Base-by-base conservation (phyloP, 2,113 vertebrate species). In the Plecturocebus donacophilus region DNA sequence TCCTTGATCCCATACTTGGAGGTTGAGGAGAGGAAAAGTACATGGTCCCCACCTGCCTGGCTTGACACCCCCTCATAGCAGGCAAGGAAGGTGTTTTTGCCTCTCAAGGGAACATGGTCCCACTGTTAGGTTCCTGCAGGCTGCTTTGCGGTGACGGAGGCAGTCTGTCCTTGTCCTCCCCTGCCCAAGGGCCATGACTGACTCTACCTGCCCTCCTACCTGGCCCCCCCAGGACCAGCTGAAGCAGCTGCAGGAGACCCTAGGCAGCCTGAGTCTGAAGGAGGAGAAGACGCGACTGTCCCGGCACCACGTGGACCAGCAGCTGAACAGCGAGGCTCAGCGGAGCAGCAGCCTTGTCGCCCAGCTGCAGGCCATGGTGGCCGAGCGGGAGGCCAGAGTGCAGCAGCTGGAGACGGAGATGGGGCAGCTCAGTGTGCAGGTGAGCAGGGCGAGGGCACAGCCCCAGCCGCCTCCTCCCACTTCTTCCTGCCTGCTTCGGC, bases 211-310 rank as follows among this genome's bases (percentile, higher is more conserved):
- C 47, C 61, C 91, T 56, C 38, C 68, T 21, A 1, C 70, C 11
- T 0, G 49, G 2, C 66, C 30, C 54, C 2, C 3, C 12, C 98
- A 99, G 99, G 99, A 98, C 92, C 99, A 99, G 96, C 99, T 99
- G 97, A 99, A 98, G 47, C 99, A 99, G 98, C 98, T 99, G 93
- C 99, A 99, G 97, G 99, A 99, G 52, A 97, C 99, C 49, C 91
- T 99, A 83, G 98, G 94, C 82, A 98, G 82, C 54, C 98, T 99
- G 96, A 99, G 99, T 89, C 98, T 98, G 75, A 98, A 99, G 90
- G 98, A 99, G 0, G 91, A 94, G 32, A 98, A 97, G 93, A 97
- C 42, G 9, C 98, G 97, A 32, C 98, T 97, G 0, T 93, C 94
- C 49, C 98, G 97, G 96, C 97, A 98, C 54, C 94, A 20, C 20